Conservation (phyloP, 2,888 invertebrate genomes). For the Prenolepis imparis region DNA sequence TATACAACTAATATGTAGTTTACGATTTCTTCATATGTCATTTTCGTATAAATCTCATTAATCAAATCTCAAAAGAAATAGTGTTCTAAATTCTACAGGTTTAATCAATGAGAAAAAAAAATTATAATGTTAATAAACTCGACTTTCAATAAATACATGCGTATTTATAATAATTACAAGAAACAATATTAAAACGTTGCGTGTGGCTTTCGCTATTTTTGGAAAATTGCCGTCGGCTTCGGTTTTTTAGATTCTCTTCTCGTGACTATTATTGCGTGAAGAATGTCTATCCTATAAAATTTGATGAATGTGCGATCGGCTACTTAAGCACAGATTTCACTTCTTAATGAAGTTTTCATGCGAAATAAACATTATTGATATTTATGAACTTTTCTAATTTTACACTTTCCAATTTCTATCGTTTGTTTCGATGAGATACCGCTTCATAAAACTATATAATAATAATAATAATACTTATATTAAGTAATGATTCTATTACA, state of each 20-base stretch:
- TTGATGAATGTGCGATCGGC: conserved; percentile 49
- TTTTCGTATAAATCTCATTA: not conserved
- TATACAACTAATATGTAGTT: not conserved
- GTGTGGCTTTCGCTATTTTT: conserved; percentile 28
- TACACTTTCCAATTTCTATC: conserved; percentile 45
- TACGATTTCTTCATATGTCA: not conserved
- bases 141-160: conserved; percentile 1
- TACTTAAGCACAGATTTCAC: conserved; percentile 55
- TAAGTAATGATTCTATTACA: not conserved
- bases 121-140: conserved; percentile 32
- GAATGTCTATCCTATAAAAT: conserved; percentile 51
- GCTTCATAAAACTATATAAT: not conserved
- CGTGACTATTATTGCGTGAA: conserved; percentile 17
- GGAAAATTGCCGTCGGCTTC: conserved; percentile 15
- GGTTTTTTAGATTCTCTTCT: conserved; percentile 23
- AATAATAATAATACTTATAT: not conserved
- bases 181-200: conserved; percentile 28
- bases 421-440: conserved; percentile 12
- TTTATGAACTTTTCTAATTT: conserved; percentile 32
- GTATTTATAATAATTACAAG: conserved; percentile 12
- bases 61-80: not conserved
- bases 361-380: conserved; percentile 49
- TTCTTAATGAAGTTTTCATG: conserved; percentile 55
- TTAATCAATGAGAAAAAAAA: conserved; percentile 10
- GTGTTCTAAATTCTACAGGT: conserved; percentile 9